phyloP scores from a whole-genome alignment of 2,888 invertebrate species.

The Metopia argyrocephala region DNA sequence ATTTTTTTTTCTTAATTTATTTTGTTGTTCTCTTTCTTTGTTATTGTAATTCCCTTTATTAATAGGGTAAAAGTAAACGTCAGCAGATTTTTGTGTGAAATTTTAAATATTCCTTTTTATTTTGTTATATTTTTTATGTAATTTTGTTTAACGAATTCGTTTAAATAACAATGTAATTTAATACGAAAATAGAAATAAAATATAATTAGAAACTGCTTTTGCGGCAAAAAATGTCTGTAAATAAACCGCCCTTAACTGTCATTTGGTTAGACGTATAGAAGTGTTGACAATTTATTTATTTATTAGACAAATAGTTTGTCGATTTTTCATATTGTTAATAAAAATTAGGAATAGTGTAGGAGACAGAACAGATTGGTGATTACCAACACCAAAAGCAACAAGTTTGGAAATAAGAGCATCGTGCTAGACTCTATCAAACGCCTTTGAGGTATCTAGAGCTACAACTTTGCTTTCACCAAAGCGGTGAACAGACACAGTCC shows the following conservation, averaged over 20 bases:
- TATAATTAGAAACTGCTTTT: neutral
- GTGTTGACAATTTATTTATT: neutral
- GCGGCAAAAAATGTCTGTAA: neutral
- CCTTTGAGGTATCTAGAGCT: too few relatives aligned
- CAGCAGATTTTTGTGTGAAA: neutral
- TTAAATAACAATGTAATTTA: constrained; percentile 13
- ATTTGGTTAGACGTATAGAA: neutral
- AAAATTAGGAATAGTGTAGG: too few relatives aligned
- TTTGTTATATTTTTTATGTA: neutral
- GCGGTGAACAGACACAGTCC: too few relatives aligned
- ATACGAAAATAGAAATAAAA: neutral
- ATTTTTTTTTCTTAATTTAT: neutral
- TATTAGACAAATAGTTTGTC: too few relatives aligned
- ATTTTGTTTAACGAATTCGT: neutral
- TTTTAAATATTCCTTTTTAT: neutral
- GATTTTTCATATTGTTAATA: neutral
- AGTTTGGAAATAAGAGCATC: too few relatives aligned
- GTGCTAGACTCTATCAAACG: too few relatives aligned
- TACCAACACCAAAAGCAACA: too few relatives aligned
- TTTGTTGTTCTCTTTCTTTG: neutral
- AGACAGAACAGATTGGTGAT: too few relatives aligned
- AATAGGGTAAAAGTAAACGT: neutral
- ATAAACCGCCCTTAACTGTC: constrained; percentile 10
- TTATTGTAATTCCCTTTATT: neutral
- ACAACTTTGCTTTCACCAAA: too few relatives aligned